Conservation (phyloP, 1,140 invertebrate genomes). For the Laodelphax striatellus region DNA sequence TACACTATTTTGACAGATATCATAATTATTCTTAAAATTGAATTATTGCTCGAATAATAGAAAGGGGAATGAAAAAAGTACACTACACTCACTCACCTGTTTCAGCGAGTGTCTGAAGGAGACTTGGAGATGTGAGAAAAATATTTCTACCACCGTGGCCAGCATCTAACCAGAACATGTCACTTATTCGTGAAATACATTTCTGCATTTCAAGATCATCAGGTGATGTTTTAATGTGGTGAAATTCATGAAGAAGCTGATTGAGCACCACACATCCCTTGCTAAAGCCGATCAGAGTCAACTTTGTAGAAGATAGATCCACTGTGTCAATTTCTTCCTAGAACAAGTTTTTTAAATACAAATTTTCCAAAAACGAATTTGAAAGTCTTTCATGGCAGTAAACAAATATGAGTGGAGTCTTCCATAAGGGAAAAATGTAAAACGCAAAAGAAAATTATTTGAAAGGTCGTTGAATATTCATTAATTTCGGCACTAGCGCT, state of each 20-base stretch:
- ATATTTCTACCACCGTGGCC: constrained; percentile 75
- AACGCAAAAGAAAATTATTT: too few species aligned
- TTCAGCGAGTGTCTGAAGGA: constrained; percentile 55
- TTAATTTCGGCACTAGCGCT: too few species aligned
- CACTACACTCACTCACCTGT: constrained; percentile 35
- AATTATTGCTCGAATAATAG: too few species aligned
- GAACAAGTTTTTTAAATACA: background rate
- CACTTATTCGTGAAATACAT: constrained; percentile 46
- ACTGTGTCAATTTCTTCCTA: background rate
- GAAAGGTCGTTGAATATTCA: too few species aligned
- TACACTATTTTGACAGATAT: too few species aligned
- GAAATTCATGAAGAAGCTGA: constrained; percentile 76
- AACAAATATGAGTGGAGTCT: too few species aligned
- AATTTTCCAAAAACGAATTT: too few species aligned
- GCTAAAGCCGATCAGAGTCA: constrained; percentile 71
- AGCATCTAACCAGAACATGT: constrained; percentile 80
- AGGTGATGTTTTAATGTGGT: constrained; percentile 51
- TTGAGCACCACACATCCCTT: constrained; percentile 88
- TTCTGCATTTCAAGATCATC: constrained; percentile 38
- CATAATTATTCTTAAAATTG: too few species aligned
- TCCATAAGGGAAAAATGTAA: too few species aligned
- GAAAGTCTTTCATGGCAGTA: too few species aligned
- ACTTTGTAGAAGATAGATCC: constrained; percentile 23
- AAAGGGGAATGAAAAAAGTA: background rate
- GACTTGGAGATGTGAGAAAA: constrained; percentile 63